A percentile compares a stretch with the other conserved stretches of the same genome.
Evolutionary conservation across 2,113 vertebrate genomes (phyloP).

Genomic region (Trochalopteron elliotii): DNA sequence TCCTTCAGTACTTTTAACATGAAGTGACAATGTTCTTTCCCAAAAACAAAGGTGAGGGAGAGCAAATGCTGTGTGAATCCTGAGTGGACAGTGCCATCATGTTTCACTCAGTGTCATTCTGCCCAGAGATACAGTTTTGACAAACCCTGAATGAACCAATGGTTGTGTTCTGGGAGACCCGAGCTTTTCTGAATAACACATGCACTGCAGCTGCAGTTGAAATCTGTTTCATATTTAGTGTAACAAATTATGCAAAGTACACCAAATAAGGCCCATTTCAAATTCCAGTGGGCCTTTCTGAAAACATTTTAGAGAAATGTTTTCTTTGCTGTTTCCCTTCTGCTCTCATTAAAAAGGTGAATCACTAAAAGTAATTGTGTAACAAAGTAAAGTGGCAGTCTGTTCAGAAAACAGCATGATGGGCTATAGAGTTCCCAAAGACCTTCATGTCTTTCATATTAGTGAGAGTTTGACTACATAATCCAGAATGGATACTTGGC

Average conservation of each 20-base stretch:
- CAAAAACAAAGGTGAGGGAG: neutral
- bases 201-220: slow-evolving; percentile 34
- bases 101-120: neutral
- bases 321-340: slow-evolving; percentile 56
- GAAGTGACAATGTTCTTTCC: neutral
- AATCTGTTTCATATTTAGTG: slow-evolving; percentile 75
- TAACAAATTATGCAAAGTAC: slow-evolving; percentile 71
- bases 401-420: neutral
- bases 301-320: slow-evolving; percentile 59
- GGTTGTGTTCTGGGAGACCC: neutral
- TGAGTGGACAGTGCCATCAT: fast-evolving
- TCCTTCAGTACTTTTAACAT: neutral
- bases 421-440: neutral
- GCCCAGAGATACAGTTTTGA: neutral
- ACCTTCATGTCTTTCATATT: neutral
- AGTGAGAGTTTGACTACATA: neutral
- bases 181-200: neutral
- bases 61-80: neutral
- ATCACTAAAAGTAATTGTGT: neutral
- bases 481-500: neutral
- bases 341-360: slow-evolving; percentile 26
- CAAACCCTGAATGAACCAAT: neutral
- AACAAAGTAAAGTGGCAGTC: neutral
- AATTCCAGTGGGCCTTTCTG: slow-evolving; percentile 63
- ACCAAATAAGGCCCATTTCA: slow-evolving; percentile 65